Evolutionary conservation across 2,113 vertebrate genomes (phyloP), one percentile per base, ranked within the genome.

Genomic region (Blennius ocellaris): DNA sequence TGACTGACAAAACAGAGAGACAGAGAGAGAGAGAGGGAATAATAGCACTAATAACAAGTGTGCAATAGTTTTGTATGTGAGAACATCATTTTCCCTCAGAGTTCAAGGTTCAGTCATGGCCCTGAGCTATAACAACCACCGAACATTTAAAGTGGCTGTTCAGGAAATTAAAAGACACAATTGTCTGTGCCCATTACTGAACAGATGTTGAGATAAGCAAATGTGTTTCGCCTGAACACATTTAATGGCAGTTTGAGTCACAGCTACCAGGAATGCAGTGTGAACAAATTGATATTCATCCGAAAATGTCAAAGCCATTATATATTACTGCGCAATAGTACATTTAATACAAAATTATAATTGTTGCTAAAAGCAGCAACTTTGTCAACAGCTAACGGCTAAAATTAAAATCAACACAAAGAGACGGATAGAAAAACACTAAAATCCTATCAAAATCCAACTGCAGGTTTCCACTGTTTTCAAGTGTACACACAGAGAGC

Each of bases 1-100:
- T 97, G 97, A 72, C 97, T 99, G 61, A 56, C 39, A 57, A 30
- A 64, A 48, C 11, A 44, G 0, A 41, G 14, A 2, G 8, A 7
- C 40, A 7, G 15, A n/a, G n/a, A 30, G 21, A 30, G 4, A 30
- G 21, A 4, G 21, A 30, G 21, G 21, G 21, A 30, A 30, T 30
- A 30, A 30, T 30, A 30, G 72, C 30, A 71, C 15, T 1, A 6
- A 47, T 6, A 6, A 8, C 12, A 0, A 43, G 39, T 48, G 11
- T 7, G 11, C 4, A n/a, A 17, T 4, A 30, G 21, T 30, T 30
- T 30, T 30, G 21, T 30, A 30, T 30, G 4, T 11, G 5, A 15
- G 11, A 6, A 12, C 44, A 40, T 5, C 47, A 12, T 43, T 43
- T 17, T 38, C 2, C 2, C 12, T 12, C 4, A 10, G n/a, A 12